Evolutionary conservation across 1,140 invertebrate species (phyloP).

Genomic region (Globodera ellingtonae): DNA sequence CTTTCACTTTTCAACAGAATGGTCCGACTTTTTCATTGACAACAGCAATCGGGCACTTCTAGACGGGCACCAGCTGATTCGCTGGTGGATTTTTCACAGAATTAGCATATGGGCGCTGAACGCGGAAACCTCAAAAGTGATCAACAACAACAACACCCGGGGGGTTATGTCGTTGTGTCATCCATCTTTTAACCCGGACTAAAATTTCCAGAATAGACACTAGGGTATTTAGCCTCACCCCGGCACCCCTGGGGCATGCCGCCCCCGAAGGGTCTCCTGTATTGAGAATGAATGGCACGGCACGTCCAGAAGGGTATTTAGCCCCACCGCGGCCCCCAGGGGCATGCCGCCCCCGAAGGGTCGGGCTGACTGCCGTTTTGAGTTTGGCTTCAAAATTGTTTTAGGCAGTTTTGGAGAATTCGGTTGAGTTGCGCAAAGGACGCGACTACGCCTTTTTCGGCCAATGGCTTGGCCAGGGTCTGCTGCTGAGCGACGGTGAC

Average conservation of each 20-base stretch:
- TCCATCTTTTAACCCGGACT: no score
- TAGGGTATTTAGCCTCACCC: no score
- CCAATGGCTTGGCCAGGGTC: slow-evolving; percentile 41
- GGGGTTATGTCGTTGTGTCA: no score
- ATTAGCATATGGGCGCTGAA: background rate
- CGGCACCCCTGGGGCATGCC: no score
- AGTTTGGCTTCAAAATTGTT: slow-evolving; percentile 8
- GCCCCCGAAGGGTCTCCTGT: background rate
- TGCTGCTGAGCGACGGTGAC: slow-evolving; percentile 70
- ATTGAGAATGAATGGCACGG: no score
- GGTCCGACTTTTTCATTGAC: background rate
- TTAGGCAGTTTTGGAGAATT: slow-evolving; percentile 35
- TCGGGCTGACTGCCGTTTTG: background rate
- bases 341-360: no score
- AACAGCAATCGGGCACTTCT: background rate
- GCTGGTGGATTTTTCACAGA: background rate
- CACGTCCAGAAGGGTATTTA: background rate
- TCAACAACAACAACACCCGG: no score
- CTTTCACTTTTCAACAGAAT: background rate
- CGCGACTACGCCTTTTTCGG: slow-evolving; percentile 42
- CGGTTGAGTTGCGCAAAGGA: slow-evolving; percentile 40
- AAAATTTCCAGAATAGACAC: no score
- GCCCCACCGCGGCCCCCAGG: no score
- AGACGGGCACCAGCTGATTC: background rate
- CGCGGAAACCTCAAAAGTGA: background rate